phyloP scores from a whole-genome alignment of 2,888 invertebrate genomes.

The Flexamia atlantica region DNA sequence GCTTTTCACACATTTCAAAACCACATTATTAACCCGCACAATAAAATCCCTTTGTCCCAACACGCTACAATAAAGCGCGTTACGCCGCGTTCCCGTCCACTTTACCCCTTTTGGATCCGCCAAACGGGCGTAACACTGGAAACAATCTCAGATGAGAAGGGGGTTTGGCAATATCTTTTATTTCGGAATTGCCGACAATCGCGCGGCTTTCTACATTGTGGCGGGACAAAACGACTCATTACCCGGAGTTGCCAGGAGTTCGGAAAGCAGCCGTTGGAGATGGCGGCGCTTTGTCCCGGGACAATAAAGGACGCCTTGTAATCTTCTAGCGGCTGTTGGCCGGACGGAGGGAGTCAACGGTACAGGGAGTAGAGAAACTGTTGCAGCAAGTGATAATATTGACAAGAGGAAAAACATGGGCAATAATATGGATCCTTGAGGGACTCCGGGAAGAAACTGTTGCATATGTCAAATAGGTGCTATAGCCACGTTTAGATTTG shows the following conservation, averaged over 20 bases:
- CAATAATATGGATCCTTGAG: too few relatives aligned
- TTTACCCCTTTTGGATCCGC: not conserved
- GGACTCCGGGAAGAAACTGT: too few relatives aligned
- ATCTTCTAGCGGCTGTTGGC: not conserved
- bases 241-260: constrained; percentile 1
- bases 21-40: not conserved
- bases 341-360: not conserved
- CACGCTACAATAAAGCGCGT: not conserved
- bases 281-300: constrained; percentile 4
- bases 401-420: too few relatives aligned
- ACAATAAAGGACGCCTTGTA: constrained; percentile 2
- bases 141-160: not conserved
- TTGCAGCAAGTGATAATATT: too few relatives aligned
- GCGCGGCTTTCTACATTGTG: constrained; percentile 44
- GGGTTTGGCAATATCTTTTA: constrained; percentile 24
- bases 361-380: not conserved
- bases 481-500: too few relatives aligned
- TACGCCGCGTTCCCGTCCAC: not conserved
- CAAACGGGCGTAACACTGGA: not conserved
- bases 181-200: not conserved
- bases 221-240: constrained; percentile 19
- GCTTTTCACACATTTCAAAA: not conserved
- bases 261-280: constrained; percentile 9
- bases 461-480: too few relatives aligned
- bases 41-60: constrained; percentile 24